phyloP scores from a whole-genome alignment of 2,797 vertebrate genomes.

The Vireo griseus region DNA sequence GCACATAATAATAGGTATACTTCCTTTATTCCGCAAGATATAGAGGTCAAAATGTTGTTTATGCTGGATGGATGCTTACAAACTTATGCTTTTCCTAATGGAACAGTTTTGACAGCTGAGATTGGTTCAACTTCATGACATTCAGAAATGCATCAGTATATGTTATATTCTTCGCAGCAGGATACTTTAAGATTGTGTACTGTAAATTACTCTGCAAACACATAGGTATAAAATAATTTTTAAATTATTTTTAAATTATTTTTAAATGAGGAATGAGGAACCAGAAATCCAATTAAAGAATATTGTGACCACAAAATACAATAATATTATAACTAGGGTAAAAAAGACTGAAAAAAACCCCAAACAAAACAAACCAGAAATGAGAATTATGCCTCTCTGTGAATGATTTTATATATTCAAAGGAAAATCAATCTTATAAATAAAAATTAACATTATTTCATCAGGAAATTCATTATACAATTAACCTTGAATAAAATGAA shows the following conservation, averaged over 20 bases:
- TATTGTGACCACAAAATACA: background rate
- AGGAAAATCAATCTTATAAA: background rate
- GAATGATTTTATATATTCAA: background rate
- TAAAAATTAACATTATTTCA: background rate
- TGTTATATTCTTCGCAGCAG: conserved; percentile 3
- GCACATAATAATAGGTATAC: background rate
- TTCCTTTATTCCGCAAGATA: background rate
- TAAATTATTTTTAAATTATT: background rate
- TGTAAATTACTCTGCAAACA: conserved; percentile 25
- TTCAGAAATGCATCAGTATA: conserved; percentile 6
- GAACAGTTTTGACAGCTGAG: background rate
- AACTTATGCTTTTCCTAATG: background rate
- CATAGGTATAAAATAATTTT: background rate
- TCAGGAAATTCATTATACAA: background rate
- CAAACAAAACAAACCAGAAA: background rate
- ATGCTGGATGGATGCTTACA: background rate
- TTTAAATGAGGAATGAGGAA: background rate
- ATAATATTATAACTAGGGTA: background rate
- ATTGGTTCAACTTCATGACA: conserved; percentile 26
- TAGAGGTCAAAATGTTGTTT: background rate
- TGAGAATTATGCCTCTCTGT: background rate
- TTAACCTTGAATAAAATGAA: background rate
- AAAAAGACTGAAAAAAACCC: background rate
- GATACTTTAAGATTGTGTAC: background rate
- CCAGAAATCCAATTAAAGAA: conserved; percentile 22